A percentile compares a stretch with the other conserved stretches of the same genome.
Evolutionary conservation across 2,113 vertebrate genomes (phyloP).

Genomic region (Catagonus wagneri): DNA sequence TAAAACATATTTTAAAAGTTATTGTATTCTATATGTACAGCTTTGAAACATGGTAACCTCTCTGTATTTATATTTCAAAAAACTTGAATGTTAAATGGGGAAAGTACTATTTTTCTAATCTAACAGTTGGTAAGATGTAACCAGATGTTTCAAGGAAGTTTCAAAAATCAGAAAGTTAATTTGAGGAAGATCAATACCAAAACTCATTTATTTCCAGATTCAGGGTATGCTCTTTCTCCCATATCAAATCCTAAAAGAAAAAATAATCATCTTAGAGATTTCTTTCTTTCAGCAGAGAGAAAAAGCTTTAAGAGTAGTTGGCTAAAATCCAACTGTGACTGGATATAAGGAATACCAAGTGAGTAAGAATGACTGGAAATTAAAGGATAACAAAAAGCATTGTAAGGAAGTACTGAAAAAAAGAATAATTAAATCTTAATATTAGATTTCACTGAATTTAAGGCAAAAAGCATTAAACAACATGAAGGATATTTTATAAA

Average conservation of each 20-base stretch:
- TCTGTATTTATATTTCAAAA: constrained; percentile 16
- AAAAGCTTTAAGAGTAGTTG: constrained; percentile 33
- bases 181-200: constrained; percentile 1
- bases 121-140: constrained; percentile 37
- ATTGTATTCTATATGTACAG: not conserved
- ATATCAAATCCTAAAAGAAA: constrained; percentile 34
- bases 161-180: constrained; percentile 26
- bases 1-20: constrained; percentile 39
- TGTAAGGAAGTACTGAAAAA: not conserved
- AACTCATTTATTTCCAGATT: constrained; percentile 48
- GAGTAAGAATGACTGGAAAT: not conserved
- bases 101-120: constrained; percentile 22
- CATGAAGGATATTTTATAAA: not conserved
- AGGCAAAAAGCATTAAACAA: not conserved
- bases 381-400: constrained; percentile 25
- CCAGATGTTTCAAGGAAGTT: not conserved
- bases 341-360: not conserved
- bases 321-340: constrained; percentile 31
- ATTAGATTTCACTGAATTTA: constrained; percentile 13
- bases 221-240: not conserved
- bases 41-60: not conserved
- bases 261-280: not conserved
- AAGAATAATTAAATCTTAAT: not conserved
- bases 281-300: not conserved
- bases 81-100: not conserved